These are phyloP conservation scores for Gnatocerus cornutus DNA, from an alignment of 2,888 invertebrate species.

Conservation along the genomic window DNA sequence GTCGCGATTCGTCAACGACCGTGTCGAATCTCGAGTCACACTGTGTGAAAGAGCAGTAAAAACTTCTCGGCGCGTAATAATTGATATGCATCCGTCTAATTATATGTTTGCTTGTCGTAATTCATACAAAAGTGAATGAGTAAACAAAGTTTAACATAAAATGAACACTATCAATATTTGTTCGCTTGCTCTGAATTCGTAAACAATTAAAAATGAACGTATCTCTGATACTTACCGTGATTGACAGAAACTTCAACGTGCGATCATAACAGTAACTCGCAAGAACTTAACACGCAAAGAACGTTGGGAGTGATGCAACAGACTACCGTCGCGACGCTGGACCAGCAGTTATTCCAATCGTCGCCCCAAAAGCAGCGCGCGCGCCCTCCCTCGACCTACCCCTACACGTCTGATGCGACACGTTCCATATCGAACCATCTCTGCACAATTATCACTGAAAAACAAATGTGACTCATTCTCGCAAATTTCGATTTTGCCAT, in stretches of 20 bases:
- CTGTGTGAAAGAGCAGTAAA: constrained; percentile 19
- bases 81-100: constrained; percentile 40
- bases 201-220: constrained; percentile 8
- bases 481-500: constrained; percentile 20
- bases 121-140: constrained; percentile 38
- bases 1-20: constrained; percentile 7
- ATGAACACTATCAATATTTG: constrained; percentile 41
- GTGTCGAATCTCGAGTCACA: constrained; percentile 3
- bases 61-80: constrained; percentile 3
- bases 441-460: constrained; percentile 37
- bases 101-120: constrained; percentile 43
- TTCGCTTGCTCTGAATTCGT: constrained; percentile 7
- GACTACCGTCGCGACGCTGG: constrained; percentile 62
- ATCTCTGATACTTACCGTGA: constrained; percentile 27
- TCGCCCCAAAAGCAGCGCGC: constrained; percentile 58
- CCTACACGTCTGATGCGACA: constrained; percentile 45
- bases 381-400: constrained; percentile 62
- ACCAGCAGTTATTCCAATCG: constrained; percentile 55
- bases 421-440: constrained; percentile 41
- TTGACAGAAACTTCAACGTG: constrained; percentile 55
- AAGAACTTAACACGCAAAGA: not conserved
- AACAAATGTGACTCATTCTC: constrained; percentile 38
- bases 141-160: constrained; percentile 39
- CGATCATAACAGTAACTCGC: constrained; percentile 52
- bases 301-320: constrained; percentile 40